Conservation (phyloP, 2,888 invertebrate genomes). For the Cantharis flavilabris region DNA sequence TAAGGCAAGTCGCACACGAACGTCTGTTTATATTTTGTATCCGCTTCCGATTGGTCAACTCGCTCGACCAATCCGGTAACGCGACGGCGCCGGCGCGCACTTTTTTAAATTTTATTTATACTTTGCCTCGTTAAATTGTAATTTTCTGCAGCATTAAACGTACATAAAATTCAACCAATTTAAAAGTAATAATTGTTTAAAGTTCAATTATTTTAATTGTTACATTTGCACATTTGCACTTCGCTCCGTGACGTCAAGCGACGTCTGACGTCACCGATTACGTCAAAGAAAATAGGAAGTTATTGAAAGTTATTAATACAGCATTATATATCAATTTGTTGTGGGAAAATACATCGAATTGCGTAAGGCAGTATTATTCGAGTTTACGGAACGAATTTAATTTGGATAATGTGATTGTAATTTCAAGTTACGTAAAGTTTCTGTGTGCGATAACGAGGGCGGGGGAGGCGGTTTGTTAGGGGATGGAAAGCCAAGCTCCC, state of each 20-base stretch:
- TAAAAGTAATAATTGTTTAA: background rate
- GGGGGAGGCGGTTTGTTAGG: conserved; percentile 1
- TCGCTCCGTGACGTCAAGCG: background rate
- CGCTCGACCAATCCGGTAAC: background rate
- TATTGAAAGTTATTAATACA: background rate
- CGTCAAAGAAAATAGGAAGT: background rate
- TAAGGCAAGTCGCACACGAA: background rate
- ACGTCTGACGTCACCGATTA: background rate
- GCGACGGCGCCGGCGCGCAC: background rate
- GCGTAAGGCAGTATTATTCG: background rate
- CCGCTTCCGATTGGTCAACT: background rate
- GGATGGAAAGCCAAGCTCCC: conserved; percentile 12
- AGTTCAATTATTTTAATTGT: background rate
- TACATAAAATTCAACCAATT: background rate
- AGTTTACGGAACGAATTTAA: background rate
- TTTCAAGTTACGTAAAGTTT: background rate
- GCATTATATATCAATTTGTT: background rate
- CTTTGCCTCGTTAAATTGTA: background rate
- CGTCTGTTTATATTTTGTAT: background rate
- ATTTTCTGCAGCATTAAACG: background rate
- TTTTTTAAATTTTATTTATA: background rate
- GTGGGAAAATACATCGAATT: background rate
- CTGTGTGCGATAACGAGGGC: background rate
- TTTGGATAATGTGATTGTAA: background rate
- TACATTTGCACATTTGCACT: background rate